Evolutionary conservation across 2,888 invertebrate species (phyloP), one percentile per base, ranked within the genome.

Genomic region (Calameuta idolon): DNA sequence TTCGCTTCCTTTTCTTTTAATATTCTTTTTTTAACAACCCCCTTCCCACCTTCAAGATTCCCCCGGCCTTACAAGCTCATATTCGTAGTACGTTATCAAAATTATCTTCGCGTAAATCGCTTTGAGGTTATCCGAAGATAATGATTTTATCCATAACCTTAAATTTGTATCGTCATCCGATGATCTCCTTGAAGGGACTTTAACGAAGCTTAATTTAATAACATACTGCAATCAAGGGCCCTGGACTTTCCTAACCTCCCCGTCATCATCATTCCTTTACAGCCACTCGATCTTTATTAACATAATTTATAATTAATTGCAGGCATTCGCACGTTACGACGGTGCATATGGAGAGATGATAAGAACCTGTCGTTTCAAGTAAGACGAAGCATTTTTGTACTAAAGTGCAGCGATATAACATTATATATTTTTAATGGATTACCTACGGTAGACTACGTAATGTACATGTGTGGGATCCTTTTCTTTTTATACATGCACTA

Each of bases 341-440:
- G 85, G 82, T 84, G 85, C 77, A 77, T 82, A 88, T 85, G 83
- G 83, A 86, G 83, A 85, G 83, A 87, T 84, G 85, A 86, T 86
- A 87, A 85, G 87, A 90, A 87, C 85, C 83, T 86, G 87, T 87
- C 85, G 85, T 85, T 81, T 79, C 81, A 89, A 89, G 87, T 85
- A 88, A 89, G 87, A 87, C 87, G 84, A 89, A 90, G 89, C 87
- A 84, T 88, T 89, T 88, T 90, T 90, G 90, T 90, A 90, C 90
- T 90, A 90, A 90, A 90, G 90, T 90, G 90, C 90, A 90, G 88
- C 89, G 88, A 89, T 89, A 89, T 89, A 88, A 86, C 85, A 88
- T 87, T 84, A 87, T 85, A 83, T 84, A 86, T 78, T 76, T 81
- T 81, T 77, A 87, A 87, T 87, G 84, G 88, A 87, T 89, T 88